A percentile compares a stretch with the other conserved stretches of the same genome.
Conservation (phyloP, 1,140 invertebrate genomes). For the Bombus superbus region DNA sequence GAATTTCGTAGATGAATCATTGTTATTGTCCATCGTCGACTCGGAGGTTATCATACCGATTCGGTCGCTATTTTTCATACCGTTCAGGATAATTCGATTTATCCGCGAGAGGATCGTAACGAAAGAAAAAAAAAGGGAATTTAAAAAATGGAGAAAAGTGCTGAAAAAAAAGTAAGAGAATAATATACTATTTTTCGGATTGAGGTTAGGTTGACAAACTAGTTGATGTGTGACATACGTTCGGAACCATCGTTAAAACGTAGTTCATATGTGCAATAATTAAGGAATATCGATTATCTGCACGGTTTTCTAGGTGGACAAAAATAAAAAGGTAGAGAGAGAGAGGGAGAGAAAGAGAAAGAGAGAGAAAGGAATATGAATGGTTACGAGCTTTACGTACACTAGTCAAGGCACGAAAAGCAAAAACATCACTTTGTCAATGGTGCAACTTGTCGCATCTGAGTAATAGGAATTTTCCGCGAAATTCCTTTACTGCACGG, state of each 20-base stretch:
- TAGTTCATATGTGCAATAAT: constrained; percentile 66
- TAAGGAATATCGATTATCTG: constrained; percentile 57
- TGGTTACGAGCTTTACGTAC: constrained; percentile 74
- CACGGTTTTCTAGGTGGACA: constrained; percentile 55
- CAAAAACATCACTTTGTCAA: constrained; percentile 73
- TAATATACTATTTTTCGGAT: constrained; percentile 44
- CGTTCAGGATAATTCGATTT: background rate
- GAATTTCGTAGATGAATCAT: background rate
- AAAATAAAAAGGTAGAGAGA: background rate
- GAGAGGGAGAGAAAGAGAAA: background rate
- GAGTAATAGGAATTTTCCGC: constrained; percentile 71
- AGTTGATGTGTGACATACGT: constrained; percentile 51
- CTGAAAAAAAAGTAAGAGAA: background rate
- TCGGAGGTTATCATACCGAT: background rate
- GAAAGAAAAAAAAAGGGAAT: background rate
- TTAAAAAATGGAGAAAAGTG: background rate
- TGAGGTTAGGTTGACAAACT: constrained; percentile 28
- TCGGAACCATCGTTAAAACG: constrained; percentile 52
- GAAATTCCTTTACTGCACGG: constrained; percentile 66
- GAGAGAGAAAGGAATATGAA: constrained; percentile 22
- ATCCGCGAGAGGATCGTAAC: background rate
- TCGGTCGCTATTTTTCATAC: constrained; percentile 36
- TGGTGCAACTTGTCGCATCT: constrained; percentile 72
- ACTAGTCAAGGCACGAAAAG: constrained; percentile 72
- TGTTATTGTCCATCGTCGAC: constrained; percentile 35